Conservation (phyloP, 2,797 vertebrate species). For the Notamacropus eugenii region DNA sequence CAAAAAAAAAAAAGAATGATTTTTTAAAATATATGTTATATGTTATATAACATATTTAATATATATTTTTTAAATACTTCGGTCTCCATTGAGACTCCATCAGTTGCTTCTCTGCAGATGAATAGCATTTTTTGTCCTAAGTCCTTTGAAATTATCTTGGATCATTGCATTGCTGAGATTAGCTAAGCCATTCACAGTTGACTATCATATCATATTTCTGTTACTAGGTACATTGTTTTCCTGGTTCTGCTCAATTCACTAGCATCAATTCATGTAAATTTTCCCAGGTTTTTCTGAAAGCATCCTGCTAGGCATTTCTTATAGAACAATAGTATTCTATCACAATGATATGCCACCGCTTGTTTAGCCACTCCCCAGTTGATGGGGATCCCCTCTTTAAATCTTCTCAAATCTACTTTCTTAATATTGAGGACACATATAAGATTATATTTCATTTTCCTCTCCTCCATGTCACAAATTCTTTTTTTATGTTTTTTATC, state of each 20-base stretch:
- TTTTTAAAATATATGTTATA: no score
- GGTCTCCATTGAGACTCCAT: background rate
- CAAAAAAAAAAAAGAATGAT: background rate
- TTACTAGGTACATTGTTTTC: background rate
- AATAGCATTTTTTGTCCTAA: background rate
- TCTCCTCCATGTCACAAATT: background rate
- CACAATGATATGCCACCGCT: background rate
- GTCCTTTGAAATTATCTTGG: background rate
- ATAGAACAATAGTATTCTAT: background rate
- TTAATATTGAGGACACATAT: background rate
- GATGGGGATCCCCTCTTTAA: background rate
- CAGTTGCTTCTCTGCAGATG: background rate
- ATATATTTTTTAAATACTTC: background rate
- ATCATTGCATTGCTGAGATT: background rate
- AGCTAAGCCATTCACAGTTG: background rate
- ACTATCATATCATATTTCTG: background rate
- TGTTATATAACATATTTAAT: no score
- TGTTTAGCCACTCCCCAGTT: background rate
- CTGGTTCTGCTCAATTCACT: background rate
- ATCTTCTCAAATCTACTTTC: background rate
- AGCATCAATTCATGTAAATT: background rate
- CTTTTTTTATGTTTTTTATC: background rate
- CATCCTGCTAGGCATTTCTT: background rate
- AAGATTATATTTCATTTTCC: background rate
- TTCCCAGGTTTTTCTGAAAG: background rate